These are phyloP conservation scores for Perccottus glenii DNA, from an alignment of 2,113 vertebrate species.

Conservation along the genomic window DNA sequence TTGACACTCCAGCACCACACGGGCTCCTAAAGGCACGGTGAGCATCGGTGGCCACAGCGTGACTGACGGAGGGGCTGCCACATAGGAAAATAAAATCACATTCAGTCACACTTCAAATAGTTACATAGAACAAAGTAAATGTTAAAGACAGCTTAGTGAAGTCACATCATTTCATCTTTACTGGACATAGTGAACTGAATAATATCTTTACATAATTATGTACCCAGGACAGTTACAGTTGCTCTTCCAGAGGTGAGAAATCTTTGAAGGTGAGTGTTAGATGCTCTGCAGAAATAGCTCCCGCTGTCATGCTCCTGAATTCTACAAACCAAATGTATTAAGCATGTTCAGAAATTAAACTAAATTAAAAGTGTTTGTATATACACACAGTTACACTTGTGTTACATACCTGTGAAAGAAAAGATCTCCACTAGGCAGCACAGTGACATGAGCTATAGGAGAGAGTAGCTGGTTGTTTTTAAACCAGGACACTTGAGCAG, in stretches of 20 bases:
- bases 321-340: slow-evolving; percentile 46
- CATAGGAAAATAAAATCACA: not conserved
- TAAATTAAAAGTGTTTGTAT: not conserved
- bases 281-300: slow-evolving; percentile 78
- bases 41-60: slow-evolving; percentile 68
- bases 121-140: too few species aligned
- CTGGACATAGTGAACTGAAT: too few species aligned
- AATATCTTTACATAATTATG: not conserved
- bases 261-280: slow-evolving; percentile 66
- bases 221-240: slow-evolving; percentile 74
- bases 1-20: slow-evolving; percentile 74
- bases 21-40: slow-evolving; percentile 71
- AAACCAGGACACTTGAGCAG: slow-evolving; percentile 77
- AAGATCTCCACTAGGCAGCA: slow-evolving; percentile 72
- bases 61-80: slow-evolving; percentile 74
- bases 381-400: not conserved
- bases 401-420: slow-evolving; percentile 71
- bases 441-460: slow-evolving; percentile 22
- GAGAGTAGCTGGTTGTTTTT: slow-evolving; percentile 68
- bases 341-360: not conserved
- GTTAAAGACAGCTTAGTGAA: too few species aligned
- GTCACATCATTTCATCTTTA: too few species aligned
- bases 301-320: slow-evolving; percentile 72
- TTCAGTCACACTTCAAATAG: too few species aligned
- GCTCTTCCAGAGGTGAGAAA: slow-evolving; percentile 70